Percentiles rank a stretch among this genome's conserved stretches.
Evolutionary conservation across 2,113 vertebrate genomes (phyloP).

Genomic region (Bujurquina vittata): DNA sequence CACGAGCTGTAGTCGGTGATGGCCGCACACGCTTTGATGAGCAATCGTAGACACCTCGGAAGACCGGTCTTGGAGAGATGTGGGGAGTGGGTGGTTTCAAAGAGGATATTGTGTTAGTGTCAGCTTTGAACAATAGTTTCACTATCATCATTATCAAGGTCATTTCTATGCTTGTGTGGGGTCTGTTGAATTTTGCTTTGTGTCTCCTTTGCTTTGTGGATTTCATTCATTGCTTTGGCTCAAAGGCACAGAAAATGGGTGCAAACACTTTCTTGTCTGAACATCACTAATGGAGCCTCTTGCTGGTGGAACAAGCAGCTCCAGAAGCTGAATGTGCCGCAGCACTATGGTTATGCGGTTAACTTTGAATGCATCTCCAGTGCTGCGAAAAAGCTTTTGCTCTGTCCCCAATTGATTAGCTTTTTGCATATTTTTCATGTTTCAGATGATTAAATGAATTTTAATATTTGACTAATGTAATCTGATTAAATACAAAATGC

Average conservation of each 20-base stretch:
- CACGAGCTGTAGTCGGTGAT: conserved; percentile 4
- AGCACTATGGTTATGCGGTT: not conserved
- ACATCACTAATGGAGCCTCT: not conserved
- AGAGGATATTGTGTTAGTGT: conserved; percentile 19
- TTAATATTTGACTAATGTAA: no score
- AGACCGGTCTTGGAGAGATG: not conserved
- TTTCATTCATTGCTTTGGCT: not conserved
- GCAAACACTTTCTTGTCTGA: not conserved
- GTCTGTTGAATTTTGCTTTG: not conserved
- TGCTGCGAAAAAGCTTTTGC: not conserved
- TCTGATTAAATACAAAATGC: no score
- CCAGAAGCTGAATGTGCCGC: not conserved
- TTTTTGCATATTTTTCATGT: no score
- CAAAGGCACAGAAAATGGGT: not conserved
- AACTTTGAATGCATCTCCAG: not conserved
- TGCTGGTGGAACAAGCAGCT: not conserved
- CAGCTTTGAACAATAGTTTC: conserved; percentile 27
- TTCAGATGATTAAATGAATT: no score
- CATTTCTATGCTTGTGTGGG: not conserved
- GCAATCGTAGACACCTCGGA: not conserved
- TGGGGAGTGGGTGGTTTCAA: not conserved
- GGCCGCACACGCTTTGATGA: conserved; percentile 24
- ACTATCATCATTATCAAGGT: not conserved
- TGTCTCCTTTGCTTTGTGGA: not conserved
- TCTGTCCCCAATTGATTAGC: not conserved